A percentile compares a stretch with the other conserved stretches of the same genome.
These are phyloP conservation scores for Acanthurus leucopareius DNA, from an alignment of 2,797 vertebrate species.

Conservation along the genomic window DNA sequence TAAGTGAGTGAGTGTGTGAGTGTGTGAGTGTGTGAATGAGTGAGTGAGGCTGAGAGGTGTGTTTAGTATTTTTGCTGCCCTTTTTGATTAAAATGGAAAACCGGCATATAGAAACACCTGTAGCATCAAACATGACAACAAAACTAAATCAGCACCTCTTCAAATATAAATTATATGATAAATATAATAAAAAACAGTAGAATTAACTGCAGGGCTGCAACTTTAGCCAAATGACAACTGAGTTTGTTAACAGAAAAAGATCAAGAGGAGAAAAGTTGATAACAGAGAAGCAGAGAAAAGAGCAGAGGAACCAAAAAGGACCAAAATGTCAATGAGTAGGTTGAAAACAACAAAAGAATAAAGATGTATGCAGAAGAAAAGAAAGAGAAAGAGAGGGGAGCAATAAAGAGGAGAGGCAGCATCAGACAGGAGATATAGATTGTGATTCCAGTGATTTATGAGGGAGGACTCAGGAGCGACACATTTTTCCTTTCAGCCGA, in stretches of 20 bases:
- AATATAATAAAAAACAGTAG: not conserved
- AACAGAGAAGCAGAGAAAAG: not conserved
- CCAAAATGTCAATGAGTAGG: not conserved
- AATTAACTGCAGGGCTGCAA: not conserved
- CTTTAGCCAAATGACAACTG: not conserved
- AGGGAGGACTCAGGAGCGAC: conserved; percentile 34
- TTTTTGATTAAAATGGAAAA: not conserved
- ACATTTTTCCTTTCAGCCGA: conserved; percentile 1
- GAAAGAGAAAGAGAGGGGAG: not conserved
- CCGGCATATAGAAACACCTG: not conserved
- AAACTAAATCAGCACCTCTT: not conserved
- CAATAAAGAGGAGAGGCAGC: conserved; percentile 5
- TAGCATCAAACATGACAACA: not conserved
- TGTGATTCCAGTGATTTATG: conserved; percentile 61
- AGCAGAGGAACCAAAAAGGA: not conserved
- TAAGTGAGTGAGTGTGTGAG: not conserved
- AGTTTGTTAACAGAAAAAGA: not conserved
- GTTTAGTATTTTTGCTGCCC: no score
- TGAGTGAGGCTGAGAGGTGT: no score
- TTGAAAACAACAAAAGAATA: not conserved
- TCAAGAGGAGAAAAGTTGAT: not conserved
- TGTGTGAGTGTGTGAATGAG: not conserved
- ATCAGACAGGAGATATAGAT: conserved; percentile 27
- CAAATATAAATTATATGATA: not conserved
- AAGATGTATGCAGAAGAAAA: not conserved